These are phyloP conservation scores for Cylloceria caligata DNA, from an alignment of 2,888 invertebrate genomes.

Conservation along the genomic window DNA sequence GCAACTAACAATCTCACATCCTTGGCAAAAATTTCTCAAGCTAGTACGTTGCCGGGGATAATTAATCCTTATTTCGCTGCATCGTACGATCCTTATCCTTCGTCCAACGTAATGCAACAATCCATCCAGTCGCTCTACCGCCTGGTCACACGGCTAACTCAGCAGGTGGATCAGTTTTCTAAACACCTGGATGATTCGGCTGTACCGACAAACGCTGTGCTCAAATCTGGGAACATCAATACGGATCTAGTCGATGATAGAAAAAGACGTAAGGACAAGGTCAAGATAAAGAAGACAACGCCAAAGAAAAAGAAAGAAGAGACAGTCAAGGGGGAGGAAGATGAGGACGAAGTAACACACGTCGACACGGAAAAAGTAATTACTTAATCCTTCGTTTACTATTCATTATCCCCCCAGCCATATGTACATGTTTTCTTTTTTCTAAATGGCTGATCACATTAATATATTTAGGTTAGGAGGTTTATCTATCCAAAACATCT, in stretches of 20 bases:
- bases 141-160: constrained; percentile 62
- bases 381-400: not conserved
- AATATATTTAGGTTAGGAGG: no score
- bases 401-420: no score
- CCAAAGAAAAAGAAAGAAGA: constrained; percentile 56
- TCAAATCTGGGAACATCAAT: not conserved
- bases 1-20: constrained; percentile 39
- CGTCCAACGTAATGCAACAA: constrained; percentile 68
- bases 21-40: constrained; percentile 61
- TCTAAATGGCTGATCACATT: no score
- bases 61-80: constrained; percentile 69
- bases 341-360: constrained; percentile 14
- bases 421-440: no score
- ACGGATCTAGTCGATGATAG: constrained; percentile 49
- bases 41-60: constrained; percentile 17
- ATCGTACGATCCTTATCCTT: constrained; percentile 76
- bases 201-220: not conserved
- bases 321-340: constrained; percentile 51
- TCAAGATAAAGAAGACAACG: constrained; percentile 60
- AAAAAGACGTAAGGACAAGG: constrained; percentile 48
- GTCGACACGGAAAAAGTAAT: constrained; percentile 38
- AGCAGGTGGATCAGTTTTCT: constrained; percentile 58
- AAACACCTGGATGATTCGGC: constrained; percentile 29
- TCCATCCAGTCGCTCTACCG: constrained; percentile 62
- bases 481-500: no score